Percentiles rank a stretch among this genome's conserved stretches.
Conservation (phyloP, 2,113 vertebrate genomes). For the Thalassarche chlororhynchos region DNA sequence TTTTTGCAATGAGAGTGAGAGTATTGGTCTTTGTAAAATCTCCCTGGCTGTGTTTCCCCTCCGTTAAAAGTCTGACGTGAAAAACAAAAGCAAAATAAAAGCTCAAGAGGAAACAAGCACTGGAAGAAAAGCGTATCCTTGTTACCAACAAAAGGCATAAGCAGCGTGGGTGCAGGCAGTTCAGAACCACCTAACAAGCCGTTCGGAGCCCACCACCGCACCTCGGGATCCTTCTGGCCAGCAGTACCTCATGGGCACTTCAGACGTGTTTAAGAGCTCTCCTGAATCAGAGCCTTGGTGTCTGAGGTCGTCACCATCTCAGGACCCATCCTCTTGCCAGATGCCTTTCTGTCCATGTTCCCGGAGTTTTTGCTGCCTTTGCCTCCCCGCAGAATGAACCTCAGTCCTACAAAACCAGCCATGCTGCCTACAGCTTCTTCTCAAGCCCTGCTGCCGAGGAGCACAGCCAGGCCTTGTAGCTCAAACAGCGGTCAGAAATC, state of each 20-base stretch:
- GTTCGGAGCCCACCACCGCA: fast-evolving
- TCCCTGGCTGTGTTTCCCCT: neutral
- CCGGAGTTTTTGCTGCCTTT: neutral
- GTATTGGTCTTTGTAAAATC: neutral
- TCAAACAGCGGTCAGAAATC: neutral
- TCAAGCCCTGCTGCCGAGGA: neutral
- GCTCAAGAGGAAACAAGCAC: neutral
- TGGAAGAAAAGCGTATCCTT: neutral
- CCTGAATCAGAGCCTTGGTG: neutral
- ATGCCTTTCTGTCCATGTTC: neutral
- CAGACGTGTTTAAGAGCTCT: fast-evolving
- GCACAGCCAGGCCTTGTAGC: neutral
- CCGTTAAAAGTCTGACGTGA: neutral
- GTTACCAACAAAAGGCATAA: neutral
- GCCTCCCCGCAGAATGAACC: neutral
- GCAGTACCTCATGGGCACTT: fast-evolving
- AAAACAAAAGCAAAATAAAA: neutral
- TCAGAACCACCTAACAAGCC: fast-evolving
- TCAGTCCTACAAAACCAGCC: too few relatives aligned
- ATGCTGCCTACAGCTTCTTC: neutral
- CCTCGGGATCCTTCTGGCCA: neutral
- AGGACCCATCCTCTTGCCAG: neutral
- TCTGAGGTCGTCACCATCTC: neutral
- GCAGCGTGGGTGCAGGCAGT: fast-evolving
- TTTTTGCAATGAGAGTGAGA: neutral